A percentile compares a stretch with the other conserved stretches of the same genome.
Evolutionary conservation across 2,113 vertebrate species (phyloP).

Genomic region (Syngnathoides biaculeatus): DNA sequence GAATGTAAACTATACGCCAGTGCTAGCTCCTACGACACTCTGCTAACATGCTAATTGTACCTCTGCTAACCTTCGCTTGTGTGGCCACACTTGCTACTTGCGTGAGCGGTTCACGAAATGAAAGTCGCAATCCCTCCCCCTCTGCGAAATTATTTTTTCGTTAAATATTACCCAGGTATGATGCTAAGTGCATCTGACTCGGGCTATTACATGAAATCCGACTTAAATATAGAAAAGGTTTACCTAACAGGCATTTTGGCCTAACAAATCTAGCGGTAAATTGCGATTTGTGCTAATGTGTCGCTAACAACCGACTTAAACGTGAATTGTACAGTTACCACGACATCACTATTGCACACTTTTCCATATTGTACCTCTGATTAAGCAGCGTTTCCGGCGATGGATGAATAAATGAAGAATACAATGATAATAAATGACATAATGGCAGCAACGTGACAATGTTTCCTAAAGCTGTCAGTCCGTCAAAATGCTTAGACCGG

Average conservation of each 20-base stretch:
- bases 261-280: not conserved
- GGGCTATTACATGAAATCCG: not conserved
- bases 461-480: not conserved
- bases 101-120: not conserved
- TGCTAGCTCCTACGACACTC: not conserved
- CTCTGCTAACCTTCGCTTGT: not conserved
- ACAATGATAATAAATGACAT: not conserved
- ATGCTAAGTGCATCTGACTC: not conserved
- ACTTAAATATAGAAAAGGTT: not conserved
- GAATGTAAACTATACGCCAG: not conserved
- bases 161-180: not conserved
- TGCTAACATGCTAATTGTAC: not conserved
- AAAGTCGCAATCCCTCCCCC: no score
- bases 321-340: not conserved
- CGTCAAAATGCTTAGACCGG: no score
- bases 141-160: no score
- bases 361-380: not conserved
- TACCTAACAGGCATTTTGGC: not conserved
- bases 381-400: not conserved
- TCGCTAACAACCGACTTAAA: not conserved
- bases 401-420: not conserved
- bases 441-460: not conserved
- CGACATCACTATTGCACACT: not conserved
- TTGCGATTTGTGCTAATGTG: not conserved
- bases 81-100: not conserved